phyloP scores from a whole-genome alignment of 1,140 invertebrate species.

The Magallana angulata region DNA sequence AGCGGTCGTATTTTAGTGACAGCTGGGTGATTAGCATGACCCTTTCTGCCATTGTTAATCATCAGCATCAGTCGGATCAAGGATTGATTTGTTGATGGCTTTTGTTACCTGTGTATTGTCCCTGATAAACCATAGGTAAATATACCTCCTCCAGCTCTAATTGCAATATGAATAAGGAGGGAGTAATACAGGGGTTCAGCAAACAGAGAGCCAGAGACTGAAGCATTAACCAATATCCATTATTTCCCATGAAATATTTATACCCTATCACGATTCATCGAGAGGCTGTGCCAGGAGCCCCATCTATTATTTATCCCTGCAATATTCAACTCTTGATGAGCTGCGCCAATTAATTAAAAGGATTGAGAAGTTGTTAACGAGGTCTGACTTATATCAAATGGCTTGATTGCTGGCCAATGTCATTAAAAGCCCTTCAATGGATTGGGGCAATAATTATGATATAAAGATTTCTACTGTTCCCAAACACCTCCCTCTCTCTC shows the following conservation, averaged over 20 bases:
- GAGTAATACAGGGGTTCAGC: background rate
- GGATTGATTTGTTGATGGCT: background rate
- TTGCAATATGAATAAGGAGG: slow-evolving; percentile 8
- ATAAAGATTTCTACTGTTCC: slow-evolving; percentile 18
- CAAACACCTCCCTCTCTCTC: background rate
- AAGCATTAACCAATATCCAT: slow-evolving; percentile 21
- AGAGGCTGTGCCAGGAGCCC: background rate
- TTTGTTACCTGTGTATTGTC: slow-evolving; percentile 27
- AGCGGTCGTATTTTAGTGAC: background rate
- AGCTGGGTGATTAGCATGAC: slow-evolving; percentile 18
- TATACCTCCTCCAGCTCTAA: slow-evolving; percentile 33
- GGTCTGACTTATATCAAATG: background rate
- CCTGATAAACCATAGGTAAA: slow-evolving; percentile 12
- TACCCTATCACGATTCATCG: slow-evolving; percentile 3
- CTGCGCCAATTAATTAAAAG: slow-evolving; percentile 34
- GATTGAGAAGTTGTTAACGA: slow-evolving; percentile 25
- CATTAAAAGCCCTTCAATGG: slow-evolving; percentile 17
- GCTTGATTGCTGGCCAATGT: background rate
- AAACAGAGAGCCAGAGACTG: background rate
- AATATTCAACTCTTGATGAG: slow-evolving; percentile 34
- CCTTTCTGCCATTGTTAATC: slow-evolving; percentile 19
- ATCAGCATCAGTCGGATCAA: background rate
- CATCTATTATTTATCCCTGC: slow-evolving; percentile 25
- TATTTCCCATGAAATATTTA: slow-evolving; percentile 32
- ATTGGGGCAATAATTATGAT: slow-evolving; percentile 15